Conservation (phyloP, 2,113 vertebrate genomes). For the Arothron firmamentum region DNA sequence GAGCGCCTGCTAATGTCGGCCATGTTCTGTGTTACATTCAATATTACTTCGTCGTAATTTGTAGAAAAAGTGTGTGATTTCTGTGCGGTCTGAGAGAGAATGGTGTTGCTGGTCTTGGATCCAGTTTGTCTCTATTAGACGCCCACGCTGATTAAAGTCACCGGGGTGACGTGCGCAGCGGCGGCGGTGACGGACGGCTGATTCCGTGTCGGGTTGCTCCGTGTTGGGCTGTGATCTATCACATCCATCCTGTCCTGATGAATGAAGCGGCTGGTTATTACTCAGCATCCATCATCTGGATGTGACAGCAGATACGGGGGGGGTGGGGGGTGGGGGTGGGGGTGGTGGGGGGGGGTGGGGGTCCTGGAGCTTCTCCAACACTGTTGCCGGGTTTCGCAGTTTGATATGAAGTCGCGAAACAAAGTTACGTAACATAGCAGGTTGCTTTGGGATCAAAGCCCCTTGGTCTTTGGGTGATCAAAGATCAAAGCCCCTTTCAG, state of each 20-base stretch:
- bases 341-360: slow-evolving; percentile 7
- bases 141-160: slow-evolving; percentile 14
- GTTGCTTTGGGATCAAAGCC: too few relatives aligned
- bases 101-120: not conserved
- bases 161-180: slow-evolving; percentile 24
- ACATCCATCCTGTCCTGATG: slow-evolving; percentile 26
- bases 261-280: slow-evolving; percentile 59
- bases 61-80: not conserved
- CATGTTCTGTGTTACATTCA: too few relatives aligned
- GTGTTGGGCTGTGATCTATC: slow-evolving; percentile 41
- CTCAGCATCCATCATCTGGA: slow-evolving; percentile 45
- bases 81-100: not conserved
- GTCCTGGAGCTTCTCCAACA: not conserved
- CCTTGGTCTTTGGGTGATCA: too few relatives aligned
- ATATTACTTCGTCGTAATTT: not conserved
- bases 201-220: slow-evolving; percentile 26
- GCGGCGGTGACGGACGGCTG: slow-evolving; percentile 30
- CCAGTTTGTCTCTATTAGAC: slow-evolving; percentile 20
- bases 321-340: not conserved
- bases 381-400: not conserved
- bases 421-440: too few relatives aligned
- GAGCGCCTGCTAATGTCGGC: not conserved
- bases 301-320: slow-evolving; percentile 41
- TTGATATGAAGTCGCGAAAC: slow-evolving; percentile 6
- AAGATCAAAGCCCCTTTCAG: too few relatives aligned